phyloP scores from a whole-genome alignment of 2,113 vertebrate genomes.

The Hiodon tergisus region DNA sequence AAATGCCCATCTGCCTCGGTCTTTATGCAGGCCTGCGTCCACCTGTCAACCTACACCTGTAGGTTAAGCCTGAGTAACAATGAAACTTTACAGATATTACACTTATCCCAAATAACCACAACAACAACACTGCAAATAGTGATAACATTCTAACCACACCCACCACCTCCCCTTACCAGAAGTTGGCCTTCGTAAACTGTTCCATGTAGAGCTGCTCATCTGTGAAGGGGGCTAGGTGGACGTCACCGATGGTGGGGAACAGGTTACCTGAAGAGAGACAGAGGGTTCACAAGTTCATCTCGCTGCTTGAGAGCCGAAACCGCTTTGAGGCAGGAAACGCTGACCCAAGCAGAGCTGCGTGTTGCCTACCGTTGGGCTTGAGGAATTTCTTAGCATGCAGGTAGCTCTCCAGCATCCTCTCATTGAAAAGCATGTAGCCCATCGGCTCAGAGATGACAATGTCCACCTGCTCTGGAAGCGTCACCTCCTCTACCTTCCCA shows the following conservation, averaged over 20 bases:
- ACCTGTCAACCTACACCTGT: no score
- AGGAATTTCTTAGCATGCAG: constrained; percentile 95
- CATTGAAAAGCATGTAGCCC: constrained; percentile 98
- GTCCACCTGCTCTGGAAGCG: constrained; percentile 88
- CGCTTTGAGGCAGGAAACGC: background rate
- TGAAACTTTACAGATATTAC: no score
- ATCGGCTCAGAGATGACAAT: constrained; percentile 95
- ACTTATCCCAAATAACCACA: no score
- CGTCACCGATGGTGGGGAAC: constrained; percentile 93
- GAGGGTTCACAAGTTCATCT: no score
- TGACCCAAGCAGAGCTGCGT: background rate
- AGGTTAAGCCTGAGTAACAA: no score
- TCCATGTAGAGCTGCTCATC: constrained; percentile 98
- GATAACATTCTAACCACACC: background rate
- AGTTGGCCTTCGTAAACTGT: constrained; percentile 97
- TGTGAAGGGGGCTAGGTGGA: constrained; percentile 91
- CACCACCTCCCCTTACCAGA: constrained; percentile 71
- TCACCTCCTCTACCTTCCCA: constrained; percentile 90
- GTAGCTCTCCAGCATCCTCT: constrained; percentile 94
- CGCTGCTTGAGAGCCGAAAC: background rate
- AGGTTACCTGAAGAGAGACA: constrained; percentile 70
- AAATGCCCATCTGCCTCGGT: no score
- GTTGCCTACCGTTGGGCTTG: constrained; percentile 75
- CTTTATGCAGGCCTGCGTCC: no score
- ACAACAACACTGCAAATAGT: no score